These are phyloP conservation scores for Plebejus melissa DNA, from an alignment of 2,888 invertebrate species.

Conservation along the genomic window DNA sequence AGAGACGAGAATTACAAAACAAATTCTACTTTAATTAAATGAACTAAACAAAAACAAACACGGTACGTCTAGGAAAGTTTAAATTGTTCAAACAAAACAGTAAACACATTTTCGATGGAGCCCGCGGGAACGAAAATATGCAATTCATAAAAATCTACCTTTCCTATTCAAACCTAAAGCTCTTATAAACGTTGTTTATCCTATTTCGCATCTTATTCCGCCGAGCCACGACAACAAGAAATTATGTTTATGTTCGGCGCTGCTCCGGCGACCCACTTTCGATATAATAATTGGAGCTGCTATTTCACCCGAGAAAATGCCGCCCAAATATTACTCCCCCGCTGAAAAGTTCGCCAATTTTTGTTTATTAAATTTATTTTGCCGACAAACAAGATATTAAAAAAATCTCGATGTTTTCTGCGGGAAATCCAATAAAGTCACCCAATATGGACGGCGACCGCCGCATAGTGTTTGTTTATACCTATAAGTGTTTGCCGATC, in stretches of 20 bases:
- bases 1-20: slow-evolving; percentile 3
- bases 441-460: slow-evolving; percentile 10
- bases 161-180: neutral
- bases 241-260: slow-evolving; percentile 3
- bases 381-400: slow-evolving; percentile 5
- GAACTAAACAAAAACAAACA: slow-evolving; percentile 9
- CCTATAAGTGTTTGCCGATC: slow-evolving; percentile 5
- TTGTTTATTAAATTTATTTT: neutral
- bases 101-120: neutral
- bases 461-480: slow-evolving; percentile 17
- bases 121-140: neutral
- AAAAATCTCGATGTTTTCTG: neutral
- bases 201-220: neutral
- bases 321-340: neutral
- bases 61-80: neutral
- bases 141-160: neutral
- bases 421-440: neutral
- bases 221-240: neutral
- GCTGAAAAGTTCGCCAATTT: slow-evolving; percentile 14
- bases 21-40: slow-evolving; percentile 1
- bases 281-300: slow-evolving; percentile 17
- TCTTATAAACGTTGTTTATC: neutral
- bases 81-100: neutral
- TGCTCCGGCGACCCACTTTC: slow-evolving; percentile 1
- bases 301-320: slow-evolving; percentile 8